A percentile compares a stretch with the other conserved stretches of the same genome.
Conservation (phyloP, 2,113 vertebrate species). For the Narcine bancroftii region DNA sequence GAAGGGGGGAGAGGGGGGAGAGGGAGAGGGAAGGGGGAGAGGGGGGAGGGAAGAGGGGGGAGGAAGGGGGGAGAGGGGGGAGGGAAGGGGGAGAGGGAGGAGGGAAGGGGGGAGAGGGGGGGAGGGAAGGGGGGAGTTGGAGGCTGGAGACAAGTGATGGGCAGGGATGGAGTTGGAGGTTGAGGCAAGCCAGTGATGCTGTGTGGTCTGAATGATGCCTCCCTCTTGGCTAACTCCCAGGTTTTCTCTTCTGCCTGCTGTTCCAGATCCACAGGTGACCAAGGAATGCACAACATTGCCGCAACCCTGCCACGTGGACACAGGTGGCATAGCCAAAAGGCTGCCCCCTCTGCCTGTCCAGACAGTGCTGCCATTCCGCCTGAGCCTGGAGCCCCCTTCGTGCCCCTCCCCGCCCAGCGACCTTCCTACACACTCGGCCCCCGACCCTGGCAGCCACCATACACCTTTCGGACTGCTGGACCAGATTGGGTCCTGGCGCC, state of each 20-base stretch:
- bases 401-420: constrained; percentile 34
- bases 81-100: no score
- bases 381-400: constrained; percentile 46
- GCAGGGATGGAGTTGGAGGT: no score
- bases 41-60: no score
- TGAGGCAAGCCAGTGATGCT: no score
- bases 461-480: constrained; percentile 42
- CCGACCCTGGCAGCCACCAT: constrained; percentile 41
- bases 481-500: constrained; percentile 49
- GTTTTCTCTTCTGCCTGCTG: background rate
- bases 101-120: no score
- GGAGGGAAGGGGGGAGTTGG: no score
- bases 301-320: background rate
- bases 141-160: no score
- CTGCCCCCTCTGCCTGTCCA: constrained; percentile 61
- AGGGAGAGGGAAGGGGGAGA: no score
- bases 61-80: no score
- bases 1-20: no score
- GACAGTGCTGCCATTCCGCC: constrained; percentile 40
- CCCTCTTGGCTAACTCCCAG: background rate
- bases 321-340: background rate
- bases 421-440: constrained; percentile 40
- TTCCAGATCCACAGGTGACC: background rate
- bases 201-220: no score
- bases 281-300: background rate